phyloP scores from a whole-genome alignment of 2,113 vertebrate species.

The Spea bombifrons region DNA sequence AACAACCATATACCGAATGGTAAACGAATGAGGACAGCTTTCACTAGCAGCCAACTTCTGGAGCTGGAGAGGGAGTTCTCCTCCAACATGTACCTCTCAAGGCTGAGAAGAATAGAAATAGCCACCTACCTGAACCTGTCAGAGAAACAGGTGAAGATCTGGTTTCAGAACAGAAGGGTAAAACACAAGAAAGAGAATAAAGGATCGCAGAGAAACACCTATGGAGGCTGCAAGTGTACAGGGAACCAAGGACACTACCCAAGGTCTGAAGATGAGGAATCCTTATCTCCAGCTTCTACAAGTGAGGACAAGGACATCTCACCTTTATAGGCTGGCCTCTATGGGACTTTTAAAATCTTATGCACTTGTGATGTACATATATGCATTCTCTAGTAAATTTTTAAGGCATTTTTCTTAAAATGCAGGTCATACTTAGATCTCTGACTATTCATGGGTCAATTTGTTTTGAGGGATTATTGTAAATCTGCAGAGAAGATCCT shows the following conservation, averaged over 20 bases:
- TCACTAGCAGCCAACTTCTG: constrained; percentile 96
- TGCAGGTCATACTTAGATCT: no score
- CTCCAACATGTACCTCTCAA: constrained; percentile 97
- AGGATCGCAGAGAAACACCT: constrained; percentile 79
- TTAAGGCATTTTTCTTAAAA: no score
- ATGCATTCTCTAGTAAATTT: neutral
- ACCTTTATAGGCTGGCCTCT: constrained; percentile 64
- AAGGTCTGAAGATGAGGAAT: constrained; percentile 92
- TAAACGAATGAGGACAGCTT: constrained; percentile 96
- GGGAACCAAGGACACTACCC: constrained; percentile 79
- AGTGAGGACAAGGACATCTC: constrained; percentile 89
- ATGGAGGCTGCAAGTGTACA: constrained; percentile 85
- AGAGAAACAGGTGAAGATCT: constrained; percentile 98
- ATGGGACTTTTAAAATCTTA: neutral
- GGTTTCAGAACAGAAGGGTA: constrained; percentile 97
- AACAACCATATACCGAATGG: constrained; percentile 83
- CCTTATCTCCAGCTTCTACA: constrained; percentile 85
- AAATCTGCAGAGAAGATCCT: no score
- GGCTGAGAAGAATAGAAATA: constrained; percentile 93
- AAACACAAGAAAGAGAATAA: constrained; percentile 99
- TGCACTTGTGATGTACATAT: constrained; percentile 17
- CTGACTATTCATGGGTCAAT: no score
- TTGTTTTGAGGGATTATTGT: no score
- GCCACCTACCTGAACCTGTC: constrained; percentile 95
- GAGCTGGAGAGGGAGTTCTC: constrained; percentile 97